Evolutionary conservation across 2,113 vertebrate species (phyloP), one percentile per base, ranked within the genome.

Genomic region (Onychostoma macrolepis): DNA sequence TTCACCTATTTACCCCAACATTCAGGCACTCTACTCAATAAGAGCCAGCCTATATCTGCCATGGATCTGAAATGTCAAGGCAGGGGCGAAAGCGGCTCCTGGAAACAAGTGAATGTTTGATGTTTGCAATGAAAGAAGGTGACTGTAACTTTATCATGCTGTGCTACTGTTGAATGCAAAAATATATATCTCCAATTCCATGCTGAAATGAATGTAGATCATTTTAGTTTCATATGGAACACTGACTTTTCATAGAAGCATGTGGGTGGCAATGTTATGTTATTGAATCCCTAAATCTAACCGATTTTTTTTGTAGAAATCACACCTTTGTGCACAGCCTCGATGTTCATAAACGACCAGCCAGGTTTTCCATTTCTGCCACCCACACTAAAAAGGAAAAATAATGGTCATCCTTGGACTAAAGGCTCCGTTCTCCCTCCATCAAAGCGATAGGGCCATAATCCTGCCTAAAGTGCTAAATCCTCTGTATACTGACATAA

Each of bases 401-500:
- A 89, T 76, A 87, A 85, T 89, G 72, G 45, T 80, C 86, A 87
- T 65, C 78, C 80, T 71, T 48, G 43, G 56, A 85, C 69, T 84
- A 87, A 84, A 78, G 50, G 19, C 50, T 85, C 75, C 2, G 28
- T 85, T 78, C 72, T 83, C 85, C 12, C 87, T 80, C 78, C 75
- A 85, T 87, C 83, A 87, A 88, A 90, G 85, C 50, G 80, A 82
- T 82, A 88, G 85, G 87, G 61, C 83, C 85, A 58, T 88, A 88
- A 90, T 90, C 85, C 85, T 17, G 74, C 65, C 79, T 87, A 88
- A 90, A 89, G 78, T 74, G 30, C 72, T 77, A 87, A 90, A 90
- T 85, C 87, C 87, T 85, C 85, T 85, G 79, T 87, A 90, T 88
- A 90, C 87, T 90, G 89, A 90, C 89, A 90, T 89, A 90, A 89